Evolutionary conservation across 37 sponge, comb jelly and placozoan genomes (phyloP), one percentile per base, ranked within the genome.

Genomic region (Cliona cf. orientalis): DNA sequence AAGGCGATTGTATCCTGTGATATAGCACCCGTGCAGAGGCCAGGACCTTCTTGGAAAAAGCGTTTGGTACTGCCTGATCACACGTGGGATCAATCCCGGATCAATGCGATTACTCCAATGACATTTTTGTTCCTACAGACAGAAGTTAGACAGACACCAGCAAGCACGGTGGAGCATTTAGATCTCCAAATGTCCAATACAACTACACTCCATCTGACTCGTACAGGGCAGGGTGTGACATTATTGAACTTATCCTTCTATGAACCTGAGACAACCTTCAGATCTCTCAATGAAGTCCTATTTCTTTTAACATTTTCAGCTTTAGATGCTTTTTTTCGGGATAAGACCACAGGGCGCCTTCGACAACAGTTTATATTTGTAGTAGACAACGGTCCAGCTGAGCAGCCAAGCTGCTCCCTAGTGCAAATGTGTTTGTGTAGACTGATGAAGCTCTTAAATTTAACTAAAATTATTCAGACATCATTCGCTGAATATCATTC

Each of bases 401-500:
- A 74, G 28, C 74, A 74, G 26, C 74, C 74, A 5, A 33, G 56
- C 57, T 37, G 74, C 57, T 38, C 74, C 3, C 31, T 74, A 3
- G 58, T 74, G 58, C 74, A 74, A 74, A 74, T 74, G 74, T 55
- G 32, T 31, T 31, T 53, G 12, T 55, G 23, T 74, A 32, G 74
- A 46, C 34, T 74, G 2, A 2, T 74, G 55, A 74, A 74, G 34
- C 38, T 74, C 34, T 57, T 74, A 2, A 55, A 74, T 19, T 5
- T 74, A 29, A 33, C 42, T 21, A 72, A 46, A 38, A 33, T 72
- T 34, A 56, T 55, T 49, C 74, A 74, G 3, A 38, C 38, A 55
- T 74, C 74, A 12, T 74, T 74, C 34, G 74, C 74, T 5, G 74
- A 74, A 74, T 74, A 74, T 49, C 74, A 74, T 31, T 37, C 23